phyloP scores from a whole-genome alignment of 2,113 vertebrate species.

The Asarcornis scutulata region DNA sequence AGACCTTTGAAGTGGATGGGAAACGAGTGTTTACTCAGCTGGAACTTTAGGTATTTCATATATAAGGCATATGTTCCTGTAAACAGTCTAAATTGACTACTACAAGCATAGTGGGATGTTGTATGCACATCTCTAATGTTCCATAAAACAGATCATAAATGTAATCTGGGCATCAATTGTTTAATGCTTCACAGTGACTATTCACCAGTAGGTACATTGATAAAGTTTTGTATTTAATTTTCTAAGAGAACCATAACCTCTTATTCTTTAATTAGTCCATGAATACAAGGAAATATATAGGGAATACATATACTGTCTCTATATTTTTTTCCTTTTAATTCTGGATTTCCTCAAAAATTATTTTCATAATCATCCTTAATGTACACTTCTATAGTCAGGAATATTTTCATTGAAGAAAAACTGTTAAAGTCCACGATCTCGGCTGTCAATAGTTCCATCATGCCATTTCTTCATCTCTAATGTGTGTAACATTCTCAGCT shows the following conservation, averaged over 20 bases:
- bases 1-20: background rate
- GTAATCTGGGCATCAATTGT: background rate
- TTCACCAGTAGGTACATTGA: background rate
- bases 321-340: background rate
- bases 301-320: background rate
- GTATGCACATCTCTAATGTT: background rate
- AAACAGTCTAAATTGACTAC: background rate
- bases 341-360: background rate
- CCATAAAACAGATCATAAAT: background rate
- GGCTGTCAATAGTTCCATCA: background rate
- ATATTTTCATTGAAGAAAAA: background rate
- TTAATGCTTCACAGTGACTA: background rate
- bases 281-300: background rate
- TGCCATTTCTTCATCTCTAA: background rate
- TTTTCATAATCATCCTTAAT: background rate
- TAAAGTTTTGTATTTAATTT: background rate
- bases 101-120: background rate
- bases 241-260: background rate
- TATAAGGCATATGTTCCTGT: background rate
- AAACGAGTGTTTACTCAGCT: conserved; percentile 24
- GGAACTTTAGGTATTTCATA: conserved; percentile 9
- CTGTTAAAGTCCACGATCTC: background rate
- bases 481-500: background rate
- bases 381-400: background rate
- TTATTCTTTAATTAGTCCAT: background rate